Percentiles rank a stretch among this genome's conserved stretches.
Conservation (phyloP, 2,888 invertebrate genomes). For the Molanna angustata region DNA sequence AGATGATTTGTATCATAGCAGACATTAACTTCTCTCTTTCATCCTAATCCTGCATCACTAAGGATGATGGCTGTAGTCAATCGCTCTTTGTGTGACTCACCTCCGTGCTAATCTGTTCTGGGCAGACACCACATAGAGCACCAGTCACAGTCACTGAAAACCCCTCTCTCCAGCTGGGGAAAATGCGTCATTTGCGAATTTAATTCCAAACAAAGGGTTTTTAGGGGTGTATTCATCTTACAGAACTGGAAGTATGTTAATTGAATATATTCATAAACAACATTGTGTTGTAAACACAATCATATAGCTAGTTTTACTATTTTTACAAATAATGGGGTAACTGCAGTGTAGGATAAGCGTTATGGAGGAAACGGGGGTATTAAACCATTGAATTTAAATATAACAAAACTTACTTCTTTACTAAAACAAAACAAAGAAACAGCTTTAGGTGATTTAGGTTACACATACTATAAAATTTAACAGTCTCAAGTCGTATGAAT, state of each 20-base stretch:
- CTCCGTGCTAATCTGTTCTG: no score
- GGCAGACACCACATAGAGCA: no score
- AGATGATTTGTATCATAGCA: no score
- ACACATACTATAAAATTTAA: no score
- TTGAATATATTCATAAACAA: neutral
- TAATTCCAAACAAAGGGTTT: neutral
- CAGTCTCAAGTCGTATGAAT: no score
- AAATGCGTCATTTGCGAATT: neutral
- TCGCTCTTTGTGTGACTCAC: no score
- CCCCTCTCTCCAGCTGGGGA: neutral
- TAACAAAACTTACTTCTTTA: neutral
- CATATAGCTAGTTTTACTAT: neutral
- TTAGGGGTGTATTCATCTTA: neutral
- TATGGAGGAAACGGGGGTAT: neutral
- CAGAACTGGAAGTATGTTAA: neutral
- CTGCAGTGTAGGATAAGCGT: neutral
- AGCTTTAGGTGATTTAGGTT: no score
- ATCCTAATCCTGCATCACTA: no score
- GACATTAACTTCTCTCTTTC: no score
- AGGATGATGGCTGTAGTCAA: no score
- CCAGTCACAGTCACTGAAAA: no score
- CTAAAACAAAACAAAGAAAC: neutral
- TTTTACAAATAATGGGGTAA: neutral
- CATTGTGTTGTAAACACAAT: neutral
- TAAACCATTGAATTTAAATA: neutral